phyloP scores from a whole-genome alignment of 2,797 vertebrate species.

The Kryptolebias ocellatus region DNA sequence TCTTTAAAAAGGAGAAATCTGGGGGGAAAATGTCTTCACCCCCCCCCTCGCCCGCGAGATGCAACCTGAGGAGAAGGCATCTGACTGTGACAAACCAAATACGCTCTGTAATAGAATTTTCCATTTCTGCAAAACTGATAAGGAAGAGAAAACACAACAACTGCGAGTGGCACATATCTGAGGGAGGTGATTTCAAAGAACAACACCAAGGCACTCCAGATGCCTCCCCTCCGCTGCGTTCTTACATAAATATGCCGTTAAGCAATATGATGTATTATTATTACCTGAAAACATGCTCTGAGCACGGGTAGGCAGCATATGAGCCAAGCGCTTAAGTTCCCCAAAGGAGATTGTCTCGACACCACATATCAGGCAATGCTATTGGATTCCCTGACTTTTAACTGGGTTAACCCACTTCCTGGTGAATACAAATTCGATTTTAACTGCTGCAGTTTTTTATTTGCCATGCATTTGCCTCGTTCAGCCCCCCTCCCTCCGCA shows the following conservation, averaged over 20 bases:
- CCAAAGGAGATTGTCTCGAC: slow-evolving; percentile 83
- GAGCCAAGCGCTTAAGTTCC: slow-evolving; percentile 76
- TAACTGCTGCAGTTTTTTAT: slow-evolving; percentile 82
- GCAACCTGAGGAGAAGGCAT: slow-evolving; percentile 72
- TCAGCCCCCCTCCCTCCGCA: slow-evolving; percentile 19
- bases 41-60: slow-evolving; percentile 31
- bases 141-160: slow-evolving; percentile 78
- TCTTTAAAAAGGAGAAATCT: slow-evolving; percentile 64
- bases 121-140: slow-evolving; percentile 75
- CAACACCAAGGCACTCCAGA: slow-evolving; percentile 71
- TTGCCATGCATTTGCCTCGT: slow-evolving; percentile 65
- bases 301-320: slow-evolving; percentile 73
- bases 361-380: slow-evolving; percentile 80
- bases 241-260: slow-evolving; percentile 81
- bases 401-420: slow-evolving; percentile 87
- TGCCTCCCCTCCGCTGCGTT: slow-evolving; percentile 61
- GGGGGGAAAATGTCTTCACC: slow-evolving; percentile 51
- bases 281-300: slow-evolving; percentile 81
- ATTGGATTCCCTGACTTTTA: slow-evolving; percentile 87
- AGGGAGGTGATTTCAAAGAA: slow-evolving; percentile 79
- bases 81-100: slow-evolving; percentile 81
- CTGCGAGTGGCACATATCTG: slow-evolving; percentile 69
- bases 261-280: slow-evolving; percentile 82
- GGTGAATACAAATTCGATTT: slow-evolving; percentile 89
- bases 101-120: slow-evolving; percentile 76